A percentile compares a stretch with the other conserved stretches of the same genome.
Evolutionary conservation across 2,113 vertebrate species (phyloP).

Genomic region (Triplophysa siluroides): DNA sequence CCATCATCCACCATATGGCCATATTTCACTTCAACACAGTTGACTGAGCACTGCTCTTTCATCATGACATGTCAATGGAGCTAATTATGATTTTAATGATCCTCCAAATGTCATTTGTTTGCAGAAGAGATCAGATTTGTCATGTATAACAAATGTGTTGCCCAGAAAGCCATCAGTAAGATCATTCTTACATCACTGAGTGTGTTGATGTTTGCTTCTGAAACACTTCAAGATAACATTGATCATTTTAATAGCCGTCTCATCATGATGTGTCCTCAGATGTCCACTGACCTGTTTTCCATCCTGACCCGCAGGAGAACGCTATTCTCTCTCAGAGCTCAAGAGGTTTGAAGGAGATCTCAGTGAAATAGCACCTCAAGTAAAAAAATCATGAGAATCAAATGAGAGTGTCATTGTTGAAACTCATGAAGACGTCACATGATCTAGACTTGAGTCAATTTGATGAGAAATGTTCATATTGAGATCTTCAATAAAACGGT

Average conservation of each 20-base stretch:
- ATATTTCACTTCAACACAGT: constrained; percentile 44
- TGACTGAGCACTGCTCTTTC: constrained; percentile 50
- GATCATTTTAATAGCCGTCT: not conserved
- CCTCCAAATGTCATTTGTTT: constrained; percentile 47
- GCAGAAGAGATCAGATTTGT: constrained; percentile 33
- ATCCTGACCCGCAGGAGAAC: too few relatives aligned
- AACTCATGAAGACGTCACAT: too few relatives aligned
- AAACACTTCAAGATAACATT: not conserved
- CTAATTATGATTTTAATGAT: constrained; percentile 62
- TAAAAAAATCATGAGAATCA: too few relatives aligned
- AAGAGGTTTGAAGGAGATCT: too few relatives aligned
- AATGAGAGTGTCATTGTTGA: too few relatives aligned
- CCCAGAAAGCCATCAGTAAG: not conserved
- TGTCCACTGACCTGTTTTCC: constrained; percentile 29
- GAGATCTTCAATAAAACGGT: too few relatives aligned
- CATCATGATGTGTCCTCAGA: constrained; percentile 12
- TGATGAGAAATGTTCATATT: too few relatives aligned
- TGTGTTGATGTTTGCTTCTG: not conserved
- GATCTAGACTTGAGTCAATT: too few relatives aligned
- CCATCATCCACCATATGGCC: constrained; percentile 4
- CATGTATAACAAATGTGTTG: constrained; percentile 33
- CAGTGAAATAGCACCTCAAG: too few relatives aligned
- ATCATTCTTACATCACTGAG: not conserved
- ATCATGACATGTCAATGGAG: constrained; percentile 47
- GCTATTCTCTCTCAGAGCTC: too few relatives aligned